Conservation (phyloP, 2,797 vertebrate species). For the Mormyrops boulengeri region DNA sequence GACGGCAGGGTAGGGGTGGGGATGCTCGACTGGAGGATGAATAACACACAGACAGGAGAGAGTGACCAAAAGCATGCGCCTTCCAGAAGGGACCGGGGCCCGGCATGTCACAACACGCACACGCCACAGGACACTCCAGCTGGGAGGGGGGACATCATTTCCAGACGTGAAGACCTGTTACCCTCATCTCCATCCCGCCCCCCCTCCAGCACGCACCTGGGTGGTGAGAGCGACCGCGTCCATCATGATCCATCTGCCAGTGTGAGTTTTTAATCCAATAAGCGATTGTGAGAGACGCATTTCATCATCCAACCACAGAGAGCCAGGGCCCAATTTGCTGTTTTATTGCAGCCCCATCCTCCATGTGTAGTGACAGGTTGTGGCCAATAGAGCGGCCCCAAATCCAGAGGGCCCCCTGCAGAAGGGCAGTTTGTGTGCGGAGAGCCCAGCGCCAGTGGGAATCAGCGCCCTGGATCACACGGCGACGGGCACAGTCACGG, state of each 20-base stretch:
- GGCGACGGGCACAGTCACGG: slow-evolving; percentile 44
- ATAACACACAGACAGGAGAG: not conserved
- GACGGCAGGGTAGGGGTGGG: not conserved
- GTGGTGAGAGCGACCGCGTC: slow-evolving; percentile 83
- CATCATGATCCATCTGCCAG: slow-evolving; percentile 73
- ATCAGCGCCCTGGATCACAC: slow-evolving; percentile 36
- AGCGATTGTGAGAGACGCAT: slow-evolving; percentile 69
- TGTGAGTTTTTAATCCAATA: slow-evolving; percentile 63
- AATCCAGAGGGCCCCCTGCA: not conserved
- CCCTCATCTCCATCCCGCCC: slow-evolving; percentile 60
- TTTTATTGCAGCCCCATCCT: not conserved
- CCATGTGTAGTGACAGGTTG: not conserved
- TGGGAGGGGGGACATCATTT: slow-evolving; percentile 83
- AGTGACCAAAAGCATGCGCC: slow-evolving; percentile 24
- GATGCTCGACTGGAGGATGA: not conserved
- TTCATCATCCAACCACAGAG: slow-evolving; percentile 57
- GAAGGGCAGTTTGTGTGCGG: not conserved
- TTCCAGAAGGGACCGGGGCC: slow-evolving; percentile 42
- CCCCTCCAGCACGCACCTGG: slow-evolving; percentile 70
- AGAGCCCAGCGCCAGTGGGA: slow-evolving; percentile 48
- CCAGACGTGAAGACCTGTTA: slow-evolving; percentile 93
- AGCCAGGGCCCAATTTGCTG: slow-evolving; percentile 10
- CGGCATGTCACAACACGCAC: slow-evolving; percentile 90
- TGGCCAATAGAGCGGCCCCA: not conserved
- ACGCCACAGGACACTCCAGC: slow-evolving; percentile 80